A percentile compares a stretch with the other conserved stretches of the same genome.
Evolutionary conservation across 2,888 invertebrate genomes (phyloP).

Genomic region (Drosophila lutescens): DNA sequence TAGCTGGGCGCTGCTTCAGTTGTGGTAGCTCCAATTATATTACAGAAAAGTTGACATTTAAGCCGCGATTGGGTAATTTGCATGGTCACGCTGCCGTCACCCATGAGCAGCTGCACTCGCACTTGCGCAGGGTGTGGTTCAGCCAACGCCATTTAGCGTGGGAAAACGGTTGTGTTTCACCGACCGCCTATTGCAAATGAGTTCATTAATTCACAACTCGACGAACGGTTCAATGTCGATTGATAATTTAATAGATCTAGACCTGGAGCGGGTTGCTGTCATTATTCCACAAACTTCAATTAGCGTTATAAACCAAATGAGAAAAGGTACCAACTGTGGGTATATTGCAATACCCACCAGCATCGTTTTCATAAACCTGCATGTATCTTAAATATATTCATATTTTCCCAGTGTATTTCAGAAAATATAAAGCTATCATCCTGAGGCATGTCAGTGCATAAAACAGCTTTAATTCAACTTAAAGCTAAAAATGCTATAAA

Average conservation of each 20-base stretch:
- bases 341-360: not conserved
- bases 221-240: constrained; percentile 29
- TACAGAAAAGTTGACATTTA: constrained; percentile 37
- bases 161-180: constrained; percentile 31
- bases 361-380: not conserved
- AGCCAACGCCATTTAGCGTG: constrained; percentile 21
- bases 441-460: constrained; percentile 6
- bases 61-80: constrained; percentile 34
- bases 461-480: constrained; percentile 35
- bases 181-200: not conserved
- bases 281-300: no score
- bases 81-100: constrained; percentile 43
- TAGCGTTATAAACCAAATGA: no score
- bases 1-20: constrained; percentile 5
- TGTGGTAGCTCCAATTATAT: constrained; percentile 21
- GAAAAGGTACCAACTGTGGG: not conserved
- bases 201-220: constrained; percentile 1
- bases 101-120: constrained; percentile 26
- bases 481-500: constrained; percentile 48
- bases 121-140: constrained; percentile 28
- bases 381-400: not conserved
- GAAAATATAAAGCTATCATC: constrained; percentile 13
- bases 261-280: not conserved
- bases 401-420: not conserved
- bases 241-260: constrained; percentile 17